Percentiles rank a stretch among this genome's conserved stretches.
Conservation (phyloP, 2,797 vertebrate genomes). For the Sebastes oblongus region DNA sequence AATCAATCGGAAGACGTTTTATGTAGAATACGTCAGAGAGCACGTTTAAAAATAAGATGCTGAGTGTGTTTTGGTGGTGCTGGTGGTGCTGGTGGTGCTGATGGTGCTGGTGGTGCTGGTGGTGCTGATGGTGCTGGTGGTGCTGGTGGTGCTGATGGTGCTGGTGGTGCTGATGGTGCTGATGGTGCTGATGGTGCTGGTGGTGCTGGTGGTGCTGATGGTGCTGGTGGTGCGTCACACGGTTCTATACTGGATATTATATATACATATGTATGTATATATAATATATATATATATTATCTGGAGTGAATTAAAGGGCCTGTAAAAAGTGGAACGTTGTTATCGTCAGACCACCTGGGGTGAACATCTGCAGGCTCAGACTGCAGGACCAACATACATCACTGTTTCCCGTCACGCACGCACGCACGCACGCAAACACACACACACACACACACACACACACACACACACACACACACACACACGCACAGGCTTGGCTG, state of each 20-base stretch:
- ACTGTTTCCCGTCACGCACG: constrained; percentile 21
- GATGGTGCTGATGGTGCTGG: too few species aligned
- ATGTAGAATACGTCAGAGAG: background rate
- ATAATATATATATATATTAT: constrained; percentile 23
- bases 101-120: too few species aligned
- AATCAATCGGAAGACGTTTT: background rate
- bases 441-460: background rate
- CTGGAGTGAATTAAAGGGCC: constrained; percentile 71
- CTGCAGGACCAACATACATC: constrained; percentile 60
- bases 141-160: too few species aligned
- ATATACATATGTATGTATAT: too few species aligned
- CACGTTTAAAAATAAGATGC: background rate
- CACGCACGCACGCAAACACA: background rate
- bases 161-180: too few species aligned
- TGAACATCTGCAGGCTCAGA: constrained; percentile 71
- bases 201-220: too few species aligned
- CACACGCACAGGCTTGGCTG: background rate
- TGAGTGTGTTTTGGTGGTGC: background rate
- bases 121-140: too few species aligned
- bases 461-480: constrained; percentile 12
- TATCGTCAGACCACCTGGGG: constrained; percentile 72
- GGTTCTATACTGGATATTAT: constrained; percentile 3
- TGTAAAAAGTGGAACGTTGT: constrained; percentile 68
- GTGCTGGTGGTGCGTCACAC: background rate
- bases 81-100: background rate